These are phyloP conservation scores for Ranitomeya imitator DNA, from an alignment of 2,113 vertebrate genomes.

Conservation along the genomic window DNA sequence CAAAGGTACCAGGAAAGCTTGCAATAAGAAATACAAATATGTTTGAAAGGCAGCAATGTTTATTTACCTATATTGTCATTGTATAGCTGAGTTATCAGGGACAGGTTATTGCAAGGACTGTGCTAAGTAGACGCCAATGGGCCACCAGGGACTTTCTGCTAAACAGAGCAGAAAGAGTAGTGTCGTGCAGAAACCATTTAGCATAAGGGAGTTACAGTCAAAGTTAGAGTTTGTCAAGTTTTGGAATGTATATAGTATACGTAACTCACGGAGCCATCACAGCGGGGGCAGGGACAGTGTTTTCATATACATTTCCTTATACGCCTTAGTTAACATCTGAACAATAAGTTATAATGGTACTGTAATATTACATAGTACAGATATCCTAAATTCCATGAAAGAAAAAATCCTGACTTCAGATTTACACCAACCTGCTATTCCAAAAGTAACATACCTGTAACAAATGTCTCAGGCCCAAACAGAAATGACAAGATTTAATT, in stretches of 20 bases:
- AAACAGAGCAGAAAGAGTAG: not conserved
- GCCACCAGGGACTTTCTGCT: not conserved
- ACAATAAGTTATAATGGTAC: not conserved
- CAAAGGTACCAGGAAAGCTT: not conserved
- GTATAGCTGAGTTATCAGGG: not conserved
- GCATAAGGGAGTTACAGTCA: not conserved
- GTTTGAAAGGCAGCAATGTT: not conserved
- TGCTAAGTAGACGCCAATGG: not conserved
- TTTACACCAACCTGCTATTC: constrained; percentile 35
- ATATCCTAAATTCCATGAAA: constrained; percentile 10
- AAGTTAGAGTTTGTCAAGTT: not conserved
- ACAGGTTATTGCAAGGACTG: not conserved
- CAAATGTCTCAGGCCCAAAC: constrained; percentile 28
- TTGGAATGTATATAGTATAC: not conserved
- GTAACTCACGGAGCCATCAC: not conserved
- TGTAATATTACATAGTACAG: not conserved
- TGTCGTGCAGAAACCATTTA: not conserved
- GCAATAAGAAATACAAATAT: not conserved
- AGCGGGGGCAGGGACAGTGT: not conserved
- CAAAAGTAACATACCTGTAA: not conserved
- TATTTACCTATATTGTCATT: not conserved
- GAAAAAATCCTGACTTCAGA: not conserved
- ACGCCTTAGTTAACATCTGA: not conserved
- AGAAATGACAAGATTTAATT: not conserved
- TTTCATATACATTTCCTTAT: not conserved